Base-by-base conservation (phyloP, 2,888 invertebrate genomes). In the Callyntrura sp. region DNA sequence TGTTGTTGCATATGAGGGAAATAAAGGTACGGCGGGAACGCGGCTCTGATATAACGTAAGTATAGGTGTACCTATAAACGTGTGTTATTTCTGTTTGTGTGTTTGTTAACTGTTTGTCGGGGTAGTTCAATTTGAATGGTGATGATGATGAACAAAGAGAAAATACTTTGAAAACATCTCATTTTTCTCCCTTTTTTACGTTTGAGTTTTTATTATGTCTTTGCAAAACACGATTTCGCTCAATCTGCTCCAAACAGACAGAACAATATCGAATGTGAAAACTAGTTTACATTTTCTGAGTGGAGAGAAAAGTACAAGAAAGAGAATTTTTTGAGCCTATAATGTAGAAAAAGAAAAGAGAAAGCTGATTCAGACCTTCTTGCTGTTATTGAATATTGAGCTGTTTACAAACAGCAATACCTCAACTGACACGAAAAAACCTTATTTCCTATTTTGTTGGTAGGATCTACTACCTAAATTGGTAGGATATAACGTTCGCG, bases 391-490 rank as follows among this genome's bases (percentile, higher is more conserved):
- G 73, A 73, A 73, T 73, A 73, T 20, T 73, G 73, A 73, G 73
- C 73, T 73, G 73, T 73, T 73, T 73, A 73, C 73, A 73, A 73
- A 73, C 48, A 73, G 73, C 48, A 73, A 73, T 73, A 73, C 48
- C 73, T 73, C 73, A 73, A 73, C 48, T 70, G 35, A 43, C 68
- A 70, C n/a, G n/a, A 35, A 70, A 43, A 70, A 65, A 35, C n/a
- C 12, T 45, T 73, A 48, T 73, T 73, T 48, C 48, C 12, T 48
- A 5, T 25, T 28, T 73, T 73, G 11, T 48, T 48, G 11, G n/a
- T n/a, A n/a, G 11, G 23, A 45, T 70, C 9, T n/a, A 5, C 45
- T 20, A 68, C 1, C 45, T 20, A 70, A 2, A 43, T 35, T 28
- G 23, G 20, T 65, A 25, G 11, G 43, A 43, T 43, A 70, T 70